A percentile compares a stretch with the other conserved stretches of the same genome.
Evolutionary conservation across 1,140 invertebrate species (phyloP).

Genomic region (Drosophila lacteicornis): DNA sequence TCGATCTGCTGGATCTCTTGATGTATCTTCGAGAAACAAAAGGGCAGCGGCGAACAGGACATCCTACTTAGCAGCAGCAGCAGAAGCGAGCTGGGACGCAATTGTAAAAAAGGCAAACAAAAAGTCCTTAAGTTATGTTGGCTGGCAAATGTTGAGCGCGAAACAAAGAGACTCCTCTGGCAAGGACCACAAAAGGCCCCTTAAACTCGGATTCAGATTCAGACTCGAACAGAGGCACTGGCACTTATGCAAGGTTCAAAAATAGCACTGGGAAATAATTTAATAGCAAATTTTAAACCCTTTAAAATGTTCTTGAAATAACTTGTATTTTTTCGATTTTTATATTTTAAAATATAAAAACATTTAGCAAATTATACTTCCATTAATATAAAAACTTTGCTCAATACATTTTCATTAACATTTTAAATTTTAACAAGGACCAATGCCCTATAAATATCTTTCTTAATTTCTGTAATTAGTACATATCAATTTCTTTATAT

Average conservation of each 20-base stretch:
- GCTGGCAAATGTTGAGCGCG: constrained; percentile 57
- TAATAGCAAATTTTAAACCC: too few relatives aligned
- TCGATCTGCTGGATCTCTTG: background rate
- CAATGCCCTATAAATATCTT: background rate
- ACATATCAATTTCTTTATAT: too few relatives aligned
- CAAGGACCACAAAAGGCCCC: constrained; percentile 39
- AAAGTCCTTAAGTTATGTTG: constrained; percentile 85
- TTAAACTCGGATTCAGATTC: constrained; percentile 27
- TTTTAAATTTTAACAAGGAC: too few relatives aligned
- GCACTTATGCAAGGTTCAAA: constrained; percentile 68
- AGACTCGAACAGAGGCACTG: constrained; percentile 30
- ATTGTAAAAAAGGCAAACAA: constrained; percentile 84
- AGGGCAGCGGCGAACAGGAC: constrained; percentile 66
- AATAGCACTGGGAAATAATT: constrained; percentile 9
- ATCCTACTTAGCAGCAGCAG: constrained; percentile 68
- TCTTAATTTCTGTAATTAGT: background rate
- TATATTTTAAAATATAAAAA: background rate
- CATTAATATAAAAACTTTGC: too few relatives aligned
- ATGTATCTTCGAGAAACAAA: constrained; percentile 18
- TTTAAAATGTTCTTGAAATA: too few relatives aligned
- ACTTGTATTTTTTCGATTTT: too few relatives aligned
- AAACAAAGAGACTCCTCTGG: constrained; percentile 58
- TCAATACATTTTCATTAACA: too few relatives aligned
- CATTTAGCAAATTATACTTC: too few relatives aligned
- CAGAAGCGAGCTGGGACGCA: constrained; percentile 33